Conservation (phyloP, 2,113 vertebrate genomes). For the Physeter macrocephalus region DNA sequence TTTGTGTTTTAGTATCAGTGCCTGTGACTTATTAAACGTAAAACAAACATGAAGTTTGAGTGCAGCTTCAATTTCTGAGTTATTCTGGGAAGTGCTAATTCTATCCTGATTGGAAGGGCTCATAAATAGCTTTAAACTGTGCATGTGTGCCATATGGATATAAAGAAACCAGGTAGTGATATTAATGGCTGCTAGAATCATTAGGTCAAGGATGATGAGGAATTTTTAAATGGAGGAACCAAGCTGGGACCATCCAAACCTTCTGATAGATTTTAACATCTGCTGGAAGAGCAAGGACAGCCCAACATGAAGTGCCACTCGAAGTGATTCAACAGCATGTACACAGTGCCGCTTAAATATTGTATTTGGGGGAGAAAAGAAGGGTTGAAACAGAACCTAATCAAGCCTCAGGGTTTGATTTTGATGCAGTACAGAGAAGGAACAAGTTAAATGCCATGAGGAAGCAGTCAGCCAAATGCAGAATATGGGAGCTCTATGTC, state of each 20-base stretch:
- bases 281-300: background rate
- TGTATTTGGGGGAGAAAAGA: background rate
- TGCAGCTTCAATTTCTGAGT: background rate
- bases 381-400: background rate
- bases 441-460: background rate
- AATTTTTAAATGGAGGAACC: background rate
- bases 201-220: background rate
- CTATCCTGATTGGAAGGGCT: background rate
- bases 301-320: rapidly evolving
- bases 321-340: background rate
- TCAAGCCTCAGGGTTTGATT: background rate
- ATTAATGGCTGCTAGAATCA: background rate
- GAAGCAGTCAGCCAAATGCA: background rate
- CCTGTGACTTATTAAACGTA: background rate
- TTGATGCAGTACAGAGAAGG: background rate
- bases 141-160: rapidly evolving
- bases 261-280: background rate
- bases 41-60: background rate
- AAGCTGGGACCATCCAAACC: background rate
- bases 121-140: background rate
- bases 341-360: background rate
- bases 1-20: background rate
- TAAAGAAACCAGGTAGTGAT: background rate
- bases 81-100: background rate
- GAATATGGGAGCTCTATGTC: background rate